Evolutionary conservation across 2,888 invertebrate genomes (phyloP).

Genomic region (Orchesellides sinensis): DNA sequence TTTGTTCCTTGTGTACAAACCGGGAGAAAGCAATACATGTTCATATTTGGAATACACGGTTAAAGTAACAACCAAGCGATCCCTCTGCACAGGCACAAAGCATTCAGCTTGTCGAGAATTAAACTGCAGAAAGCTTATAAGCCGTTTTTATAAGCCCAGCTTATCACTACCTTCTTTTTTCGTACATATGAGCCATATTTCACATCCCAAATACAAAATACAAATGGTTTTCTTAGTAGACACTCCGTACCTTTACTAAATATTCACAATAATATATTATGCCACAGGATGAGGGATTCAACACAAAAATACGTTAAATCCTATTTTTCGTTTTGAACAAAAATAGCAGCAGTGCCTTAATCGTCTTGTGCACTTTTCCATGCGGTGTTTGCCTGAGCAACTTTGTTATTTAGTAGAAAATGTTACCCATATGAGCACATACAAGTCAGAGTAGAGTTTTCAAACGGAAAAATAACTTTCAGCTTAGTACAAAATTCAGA

Average conservation of each 20-base stretch:
- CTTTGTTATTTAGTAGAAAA: no score
- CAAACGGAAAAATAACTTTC: no score
- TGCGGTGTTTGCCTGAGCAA: no score
- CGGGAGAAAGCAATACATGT: background rate
- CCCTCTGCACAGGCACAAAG: background rate
- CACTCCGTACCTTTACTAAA: background rate
- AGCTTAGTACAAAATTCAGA: background rate
- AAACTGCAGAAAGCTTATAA: background rate
- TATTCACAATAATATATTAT: conserved; percentile 1
- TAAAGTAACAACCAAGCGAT: no score
- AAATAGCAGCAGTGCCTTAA: conserved; percentile 1
- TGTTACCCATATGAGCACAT: no score
- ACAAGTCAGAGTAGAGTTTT: no score
- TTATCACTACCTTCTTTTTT: conserved; percentile 22
- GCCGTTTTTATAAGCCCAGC: background rate
- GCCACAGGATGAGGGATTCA: background rate
- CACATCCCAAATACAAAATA: conserved; percentile 8
- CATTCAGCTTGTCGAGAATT: background rate
- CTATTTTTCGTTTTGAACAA: background rate
- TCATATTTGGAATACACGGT: background rate
- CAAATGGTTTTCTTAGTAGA: background rate
- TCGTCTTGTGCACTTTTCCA: background rate
- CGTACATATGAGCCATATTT: conserved; percentile 10
- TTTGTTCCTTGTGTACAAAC: background rate
- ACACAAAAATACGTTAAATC: conserved; percentile 1